phyloP scores from a whole-genome alignment of 2,797 vertebrate genomes.

The Hydrolagus colliei region DNA sequence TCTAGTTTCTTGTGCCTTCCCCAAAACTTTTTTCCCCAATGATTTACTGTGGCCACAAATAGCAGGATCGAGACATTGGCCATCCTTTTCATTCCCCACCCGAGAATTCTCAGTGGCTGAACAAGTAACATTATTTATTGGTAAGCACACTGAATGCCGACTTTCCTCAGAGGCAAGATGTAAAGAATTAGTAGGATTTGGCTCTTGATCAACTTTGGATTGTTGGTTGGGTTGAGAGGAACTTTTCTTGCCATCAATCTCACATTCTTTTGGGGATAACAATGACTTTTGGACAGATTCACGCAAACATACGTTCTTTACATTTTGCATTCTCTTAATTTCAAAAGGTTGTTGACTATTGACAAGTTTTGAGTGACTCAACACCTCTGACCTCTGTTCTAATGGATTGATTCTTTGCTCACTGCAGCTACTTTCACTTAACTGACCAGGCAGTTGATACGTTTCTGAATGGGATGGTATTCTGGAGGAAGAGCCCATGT shows the following conservation, averaged over 20 bases:
- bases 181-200: not conserved
- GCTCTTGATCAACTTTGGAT: not conserved
- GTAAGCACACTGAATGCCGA: not conserved
- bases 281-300: not conserved
- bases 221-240: not conserved
- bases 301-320: not conserved
- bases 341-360: not conserved
- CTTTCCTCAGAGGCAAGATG: not conserved
- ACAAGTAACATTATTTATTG: not conserved
- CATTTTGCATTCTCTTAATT: not conserved
- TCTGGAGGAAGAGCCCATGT: not conserved
- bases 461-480: not conserved
- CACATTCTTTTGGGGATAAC: not conserved
- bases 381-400: not conserved
- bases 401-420: not conserved
- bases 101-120: not conserved
- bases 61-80: not conserved
- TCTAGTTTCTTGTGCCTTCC: constrained; percentile 56
- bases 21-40: constrained; percentile 22
- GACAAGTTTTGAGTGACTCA: not conserved
- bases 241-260: not conserved
- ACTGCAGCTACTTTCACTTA: not conserved
- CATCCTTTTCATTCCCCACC: not conserved
- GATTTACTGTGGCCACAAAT: not conserved
- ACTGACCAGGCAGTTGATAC: not conserved